Base-by-base conservation (phyloP, 1,140 invertebrate genomes). In the Calephelis nemesis region DNA sequence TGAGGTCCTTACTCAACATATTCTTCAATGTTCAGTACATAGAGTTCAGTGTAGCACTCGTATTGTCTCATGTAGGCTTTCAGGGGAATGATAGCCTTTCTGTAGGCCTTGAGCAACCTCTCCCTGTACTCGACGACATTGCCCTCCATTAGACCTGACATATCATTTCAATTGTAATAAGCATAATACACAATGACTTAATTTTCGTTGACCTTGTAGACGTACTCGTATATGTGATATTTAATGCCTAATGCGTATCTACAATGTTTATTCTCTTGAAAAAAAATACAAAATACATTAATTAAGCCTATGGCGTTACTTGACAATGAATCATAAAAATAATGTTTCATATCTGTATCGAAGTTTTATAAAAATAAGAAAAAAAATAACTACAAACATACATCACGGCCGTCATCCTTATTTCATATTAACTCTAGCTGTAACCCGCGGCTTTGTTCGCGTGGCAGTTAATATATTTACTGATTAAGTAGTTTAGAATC, bases 41-140 rank as follows among this genome's bases (percentile, higher is more conserved):
- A 94, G 9, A 95, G 85, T 0, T 93, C 90, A n/a, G 83, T 74
- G 70, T 93, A 93, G 48, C 93, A 83, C 4, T 93, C 83, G 74
- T 93, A 95, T 70, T 94, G 88, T 1, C 82, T 85, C 30, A 92
- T 88, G 74, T 95, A 95, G 0, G 94, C 93, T 63, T 84, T 81
- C 9, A 96, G 85, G 1, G 95, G 94, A 65, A 96, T 94, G 0
- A 94, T 82, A 0, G 95, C 90, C 75, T 94, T 93, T n/a, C 88
- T 78, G 74, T 96, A 95, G n/a, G 94, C 93, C 11, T 78, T 74
- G 0, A 87, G 72, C 39, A 95, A 78, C 4, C 93, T 78, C 11
- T 94, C 87, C 39, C 93, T 88, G 50, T 85, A 88, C 0, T 91
- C 89, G 9, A 82, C 79, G 4, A 96, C 94, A 42, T 93, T 86